These are phyloP conservation scores for Glomeris maerens DNA, from an alignment of 1,140 invertebrate genomes.

Conservation along the genomic window DNA sequence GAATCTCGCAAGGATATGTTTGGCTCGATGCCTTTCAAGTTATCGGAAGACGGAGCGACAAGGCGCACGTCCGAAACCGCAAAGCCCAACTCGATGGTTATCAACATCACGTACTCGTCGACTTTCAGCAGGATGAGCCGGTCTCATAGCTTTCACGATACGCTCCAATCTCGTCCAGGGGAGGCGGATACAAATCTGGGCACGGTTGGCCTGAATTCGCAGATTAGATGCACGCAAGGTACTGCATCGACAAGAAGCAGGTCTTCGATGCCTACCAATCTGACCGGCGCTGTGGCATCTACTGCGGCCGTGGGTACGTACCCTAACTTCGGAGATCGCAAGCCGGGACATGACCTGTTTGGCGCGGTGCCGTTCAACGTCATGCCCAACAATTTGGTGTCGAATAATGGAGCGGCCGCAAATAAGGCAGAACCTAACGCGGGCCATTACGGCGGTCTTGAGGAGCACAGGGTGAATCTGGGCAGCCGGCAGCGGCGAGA, in stretches of 20 bases:
- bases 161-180: no score
- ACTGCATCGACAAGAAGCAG: constrained; percentile 15
- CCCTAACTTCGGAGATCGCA: not conserved
- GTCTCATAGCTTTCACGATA: not conserved
- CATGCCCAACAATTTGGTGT: no score
- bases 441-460: no score
- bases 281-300: not conserved
- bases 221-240: constrained; percentile 15
- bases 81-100: not conserved
- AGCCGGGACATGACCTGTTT: constrained; percentile 37
- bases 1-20: no score
- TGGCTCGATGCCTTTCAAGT: not conserved
- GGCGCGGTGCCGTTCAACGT: constrained; percentile 45
- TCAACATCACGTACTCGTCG: not conserved
- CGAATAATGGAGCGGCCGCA: no score
- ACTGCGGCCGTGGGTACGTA: not conserved
- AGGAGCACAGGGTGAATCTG: no score
- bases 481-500: not conserved
- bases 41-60: not conserved
- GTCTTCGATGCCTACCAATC: constrained; percentile 15
- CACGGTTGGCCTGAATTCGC: not conserved
- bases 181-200: no score
- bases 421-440: no score
- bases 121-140: not conserved
- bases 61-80: not conserved